phyloP scores from a whole-genome alignment of 1,140 invertebrate species.

The Nomia melanderi region DNA sequence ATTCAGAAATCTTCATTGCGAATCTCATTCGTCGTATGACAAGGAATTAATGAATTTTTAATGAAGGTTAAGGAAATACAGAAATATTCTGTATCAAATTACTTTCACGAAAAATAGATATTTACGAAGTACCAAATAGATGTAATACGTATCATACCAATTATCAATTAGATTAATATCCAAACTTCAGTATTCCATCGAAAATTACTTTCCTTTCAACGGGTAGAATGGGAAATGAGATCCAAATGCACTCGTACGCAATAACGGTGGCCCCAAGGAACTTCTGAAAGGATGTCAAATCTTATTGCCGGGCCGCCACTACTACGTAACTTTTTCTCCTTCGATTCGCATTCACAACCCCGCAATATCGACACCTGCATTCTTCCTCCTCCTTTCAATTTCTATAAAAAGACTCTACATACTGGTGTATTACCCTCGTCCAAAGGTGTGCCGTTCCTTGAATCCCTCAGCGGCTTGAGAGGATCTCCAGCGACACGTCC shows the following conservation, averaged over 20 bases:
- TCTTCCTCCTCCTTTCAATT: not conserved
- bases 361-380: not conserved
- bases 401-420: not conserved
- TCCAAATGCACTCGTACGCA: not conserved
- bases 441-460: constrained; percentile 1
- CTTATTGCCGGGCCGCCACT: not conserved
- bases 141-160: too few relatives aligned
- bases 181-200: not conserved
- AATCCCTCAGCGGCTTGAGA: constrained; percentile 2
- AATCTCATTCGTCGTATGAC: too few relatives aligned
- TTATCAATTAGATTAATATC: not conserved
- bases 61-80: too few relatives aligned
- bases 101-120: too few relatives aligned
- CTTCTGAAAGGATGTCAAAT: not conserved
- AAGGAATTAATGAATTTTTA: too few relatives aligned
- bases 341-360: not conserved
- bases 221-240: not conserved
- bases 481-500: not conserved
- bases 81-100: too few relatives aligned
- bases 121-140: too few relatives aligned
- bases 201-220: not conserved
- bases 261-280: not conserved
- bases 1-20: too few relatives aligned
- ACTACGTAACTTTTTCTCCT: constrained; percentile 9
- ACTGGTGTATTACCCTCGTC: not conserved